Base-by-base conservation (phyloP, 2,888 invertebrate species). In the Acleris literana region DNA sequence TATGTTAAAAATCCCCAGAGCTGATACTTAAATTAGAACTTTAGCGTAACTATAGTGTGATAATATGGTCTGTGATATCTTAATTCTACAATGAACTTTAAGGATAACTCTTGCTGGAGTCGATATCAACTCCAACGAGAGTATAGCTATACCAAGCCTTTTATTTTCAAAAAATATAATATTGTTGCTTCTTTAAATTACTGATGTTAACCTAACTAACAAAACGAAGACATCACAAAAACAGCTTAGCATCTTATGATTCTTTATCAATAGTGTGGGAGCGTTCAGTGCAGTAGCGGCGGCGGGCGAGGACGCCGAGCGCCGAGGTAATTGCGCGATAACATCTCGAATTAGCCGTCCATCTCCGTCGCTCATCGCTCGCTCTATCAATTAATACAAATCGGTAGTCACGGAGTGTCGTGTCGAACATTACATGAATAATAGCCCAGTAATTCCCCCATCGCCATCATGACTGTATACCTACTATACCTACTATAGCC, bases 281-380 rank as follows among this genome's bases (percentile, higher is more conserved):
- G 68, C 63, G 63, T 43, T 56, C 56, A 18, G 29, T 46, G 52
- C 60, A 56, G 65, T 61, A 65, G 65, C 65, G n/a, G 18, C 22
- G 25, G n/a, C n/a, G 17, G 20, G 43, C 18, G 25, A 57, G 46
- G 57, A 48, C 44, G 46, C 22, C 76, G 78, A 74, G 76, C 44
- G 46, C 22, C 76, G 78, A 74, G 76, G 87, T 88, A 88, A 90
- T 88, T 87, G 90, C 85, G 72, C 77, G 92, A 92, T 91, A 92
- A 84, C 87, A 91, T 91, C 90, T 88, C 81, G 83, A 85, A 88
- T 88, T 83, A 88, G 84, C 87, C 89, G 88, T 91, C 92, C 90
- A 90, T 92, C 92, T 86, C 83, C 79, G 76, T 86, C 88, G 87
- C 88, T 89, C 90, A 89, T 87, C 87, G 82, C 75, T 78, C 76